Evolutionary conservation across 2,113 vertebrate species (phyloP), one percentile per base, ranked within the genome.

Genomic region (Pundamilia nyererei): DNA sequence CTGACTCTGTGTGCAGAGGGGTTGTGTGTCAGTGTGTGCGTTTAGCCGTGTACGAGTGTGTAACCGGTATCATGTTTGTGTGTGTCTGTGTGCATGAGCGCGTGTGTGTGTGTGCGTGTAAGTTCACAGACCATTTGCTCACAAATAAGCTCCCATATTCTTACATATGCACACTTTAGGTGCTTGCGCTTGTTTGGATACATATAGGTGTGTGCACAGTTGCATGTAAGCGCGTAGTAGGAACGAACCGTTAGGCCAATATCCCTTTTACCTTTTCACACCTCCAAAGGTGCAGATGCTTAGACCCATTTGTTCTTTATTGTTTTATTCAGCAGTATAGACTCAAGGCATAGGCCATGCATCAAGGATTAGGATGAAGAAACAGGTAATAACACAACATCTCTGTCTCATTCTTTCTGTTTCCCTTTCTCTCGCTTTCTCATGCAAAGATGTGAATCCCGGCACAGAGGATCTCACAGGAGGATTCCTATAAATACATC

Each of bases 401-500:
- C 62, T 82, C 70, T 86, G 86, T 87, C 51, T 82, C 81, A 79
- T 68, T 81, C 47, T 51, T 47, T 87, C 47, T 70, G 15, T 68
- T 80, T 35, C 82, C 15, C 42, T 75, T 19, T 49, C 86, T 72
- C 81, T 70, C 80, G 75, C 77, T 70, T 29, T 86, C 79, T 83
- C 79, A 77, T 91, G 81, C 80, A 77, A 90, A 84, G 93, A 94
- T 90, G 83, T 91, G 93, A 91, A 70, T 84, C 75, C 87, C 80
- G 84, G 88, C 81, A 58, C 70, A 89, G 91, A 89, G 84, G 89
- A 92, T 94, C 90, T 93, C 92, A 89, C 86, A 89, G 84, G 94
- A 94, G 91, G 91, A 91, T 86, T 94, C 92, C 95, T 96, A 95
- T 96, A 95, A 96, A 96, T 95, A 95, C 72, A 94, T 94, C 94